Base-by-base conservation (phyloP, 2,888 invertebrate genomes). In the Caenorhabditis macrosperma region DNA sequence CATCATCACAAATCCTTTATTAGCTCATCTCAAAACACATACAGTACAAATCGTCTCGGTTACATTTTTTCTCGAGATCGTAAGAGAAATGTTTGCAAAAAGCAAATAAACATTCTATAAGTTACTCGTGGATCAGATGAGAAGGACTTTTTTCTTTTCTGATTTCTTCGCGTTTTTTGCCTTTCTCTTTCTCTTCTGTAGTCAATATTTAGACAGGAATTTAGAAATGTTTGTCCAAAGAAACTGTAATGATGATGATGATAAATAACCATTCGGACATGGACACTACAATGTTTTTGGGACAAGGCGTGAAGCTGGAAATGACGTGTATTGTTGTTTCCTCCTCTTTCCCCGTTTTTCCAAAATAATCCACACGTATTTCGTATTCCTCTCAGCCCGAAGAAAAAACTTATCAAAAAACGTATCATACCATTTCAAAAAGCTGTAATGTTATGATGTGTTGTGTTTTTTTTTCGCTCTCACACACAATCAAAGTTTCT, bases 71-170 rank as follows among this genome's bases (percentile, higher is more conserved):
- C 60, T 24, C n/a, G n/a, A n/a, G 38, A 30, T 61, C 63, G 72
- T 63, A 24, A 44, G 17, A 17, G 57, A 72, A n/a, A 72, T 72
- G 72, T 72, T 72, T 72, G 74, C 64, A 64, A 74, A 64, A 74
- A 64, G 74, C 74, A 74, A 74, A 74, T 64, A 64, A 74, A 74
- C 74, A 74, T 74, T 74, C 55, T 74, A 63, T 55, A 74, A 74
- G 64, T 74, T 64, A 74, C 74, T 64, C 50, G 74, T 74, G 74
- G 74, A 74, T 72, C 64, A 64, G 57, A 64, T 74, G 64, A 48
- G 24, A 35, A 7, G 35, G 55, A 55, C 41, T 20, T 64, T 59
- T 64, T 74, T 74, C 33, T 41, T 54, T 60, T 24, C 20, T 50
- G 28, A 20, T 52, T 60, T 30, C 48, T 64, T n/a, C n/a, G n/a